Evolutionary conservation across 92 coral and sea anemone species (phyloP).

Genomic region (Porites lobata): DNA sequence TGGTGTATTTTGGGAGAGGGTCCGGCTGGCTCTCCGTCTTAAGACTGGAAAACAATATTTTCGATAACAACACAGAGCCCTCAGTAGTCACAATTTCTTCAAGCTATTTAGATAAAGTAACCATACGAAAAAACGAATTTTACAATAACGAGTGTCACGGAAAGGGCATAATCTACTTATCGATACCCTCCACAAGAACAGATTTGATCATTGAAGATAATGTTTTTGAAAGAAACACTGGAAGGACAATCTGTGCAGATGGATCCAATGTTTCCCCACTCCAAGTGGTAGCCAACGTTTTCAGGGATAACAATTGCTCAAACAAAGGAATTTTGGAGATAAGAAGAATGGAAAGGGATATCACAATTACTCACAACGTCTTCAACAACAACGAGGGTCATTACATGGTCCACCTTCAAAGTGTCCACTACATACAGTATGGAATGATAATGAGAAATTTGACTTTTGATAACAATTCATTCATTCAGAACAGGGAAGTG

Average conservation of each 20-base stretch:
- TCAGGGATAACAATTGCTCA: slow-evolving; percentile 26
- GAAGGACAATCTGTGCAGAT: slow-evolving; percentile 2
- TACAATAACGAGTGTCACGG: slow-evolving; percentile 5
- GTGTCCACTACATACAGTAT: slow-evolving; percentile 13
- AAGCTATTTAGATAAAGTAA: not conserved
- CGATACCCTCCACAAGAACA: not conserved
- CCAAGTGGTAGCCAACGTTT: not conserved
- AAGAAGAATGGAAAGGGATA: slow-evolving; percentile 29
- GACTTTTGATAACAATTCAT: slow-evolving; percentile 24
- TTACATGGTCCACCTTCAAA: slow-evolving; percentile 18
- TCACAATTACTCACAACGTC: slow-evolving; percentile 19
- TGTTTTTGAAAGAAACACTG: slow-evolving; percentile 27
- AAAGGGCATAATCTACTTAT: slow-evolving; percentile 24
- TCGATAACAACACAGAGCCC: slow-evolving; percentile 33
- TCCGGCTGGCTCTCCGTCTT: not conserved
- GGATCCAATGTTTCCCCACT: not conserved
- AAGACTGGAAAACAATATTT: slow-evolving; percentile 15
- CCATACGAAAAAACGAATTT: slow-evolving; percentile 16
- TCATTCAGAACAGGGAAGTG: slow-evolving; percentile 8
- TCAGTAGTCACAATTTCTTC: slow-evolving; percentile 15
- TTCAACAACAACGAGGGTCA: slow-evolving; percentile 26
- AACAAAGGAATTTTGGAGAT: slow-evolving; percentile 7
- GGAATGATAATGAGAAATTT: slow-evolving; percentile 1
- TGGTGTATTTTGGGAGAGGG: not conserved
- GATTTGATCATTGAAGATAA: slow-evolving; percentile 11